Conservation (phyloP, 2,113 vertebrate genomes). For the Labrus mixtus region DNA sequence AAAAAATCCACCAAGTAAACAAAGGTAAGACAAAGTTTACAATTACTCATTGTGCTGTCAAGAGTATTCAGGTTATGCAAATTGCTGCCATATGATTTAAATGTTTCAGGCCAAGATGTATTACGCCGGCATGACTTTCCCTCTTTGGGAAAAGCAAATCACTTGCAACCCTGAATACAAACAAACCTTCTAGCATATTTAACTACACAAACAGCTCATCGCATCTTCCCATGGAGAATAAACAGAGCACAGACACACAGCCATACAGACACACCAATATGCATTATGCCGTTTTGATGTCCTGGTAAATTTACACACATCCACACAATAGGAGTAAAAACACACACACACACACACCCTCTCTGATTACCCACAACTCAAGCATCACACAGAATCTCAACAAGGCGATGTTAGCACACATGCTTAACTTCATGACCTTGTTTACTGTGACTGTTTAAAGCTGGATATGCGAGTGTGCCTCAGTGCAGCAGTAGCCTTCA, state of each 20-base stretch:
- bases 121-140: constrained; percentile 41
- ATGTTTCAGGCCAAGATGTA: constrained; percentile 17
- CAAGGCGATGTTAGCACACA: constrained; percentile 28
- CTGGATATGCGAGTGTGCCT: constrained; percentile 42
- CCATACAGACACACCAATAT: constrained; percentile 22
- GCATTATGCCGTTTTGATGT: too few species aligned
- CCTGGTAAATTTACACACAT: too few species aligned
- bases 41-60: constrained; percentile 32
- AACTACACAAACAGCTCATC: constrained; percentile 57
- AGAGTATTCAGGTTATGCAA: constrained; percentile 37
- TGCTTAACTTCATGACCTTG: constrained; percentile 70
- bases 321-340: background rate
- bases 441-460: constrained; percentile 57
- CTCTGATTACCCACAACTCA: constrained; percentile 45
- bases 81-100: constrained; percentile 33
- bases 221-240: constrained; percentile 31
- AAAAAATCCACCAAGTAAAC: constrained; percentile 50
- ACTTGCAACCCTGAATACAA: constrained; percentile 47
- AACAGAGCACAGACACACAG: constrained; percentile 40
- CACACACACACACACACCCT: background rate
- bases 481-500: constrained; percentile 65
- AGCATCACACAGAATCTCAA: constrained; percentile 28
- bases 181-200: constrained; percentile 62
- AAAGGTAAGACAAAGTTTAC: constrained; percentile 48
- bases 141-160: constrained; percentile 46